Base-by-base conservation (phyloP, 2,113 vertebrate genomes). In the Lanius collurio region DNA sequence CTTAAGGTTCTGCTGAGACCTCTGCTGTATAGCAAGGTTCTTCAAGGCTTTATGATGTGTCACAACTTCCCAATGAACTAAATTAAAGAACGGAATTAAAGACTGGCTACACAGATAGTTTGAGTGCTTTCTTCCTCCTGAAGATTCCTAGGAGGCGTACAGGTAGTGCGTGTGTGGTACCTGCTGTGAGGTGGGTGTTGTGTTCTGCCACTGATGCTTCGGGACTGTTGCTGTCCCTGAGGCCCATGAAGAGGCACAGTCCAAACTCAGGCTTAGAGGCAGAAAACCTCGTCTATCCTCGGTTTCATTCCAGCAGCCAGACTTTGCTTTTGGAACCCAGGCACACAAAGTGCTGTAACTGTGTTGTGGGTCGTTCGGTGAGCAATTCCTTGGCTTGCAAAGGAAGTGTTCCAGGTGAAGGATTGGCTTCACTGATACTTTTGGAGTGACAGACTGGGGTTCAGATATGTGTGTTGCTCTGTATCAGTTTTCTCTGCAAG, bases 161-260 rank as follows among this genome's bases (percentile, higher is more conserved):
- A 44, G 53, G 19, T 9, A 21, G 22, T 35, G 4, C 0, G 0
- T 50, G 3, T 64, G 24, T 55, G 41, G 30, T 71, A 46, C 39
- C n/a, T 67, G 33, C 47, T 76, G 31, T 53, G 57, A 76, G 24
- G 21, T 70, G 67, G 13, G 8, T 52, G n/a, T 69, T 2, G 3
- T 19, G 31, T 70, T 55, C 35, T 18, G 5, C 15, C 7, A 6
- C 39, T 82, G 10, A 27, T 31, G 59, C 30, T 27, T 2, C 56
- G 53, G 46, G 49, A 76, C 28, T 6, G 17, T 87, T 3, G 1
- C 35, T 85, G 26, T 57, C 35, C 62, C 44, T 64, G 63, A 69
- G 8, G 22, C 42, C 50, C 23, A 1, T 3, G 6, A 71, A 64
- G 39, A n/a, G 15, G 28, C 15, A 15, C 23, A 31, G 12, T 82